A percentile compares a stretch with the other conserved stretches of the same genome.
phyloP scores from a whole-genome alignment of 2,888 invertebrate genomes.

The Chymomyza procnemis region DNA sequence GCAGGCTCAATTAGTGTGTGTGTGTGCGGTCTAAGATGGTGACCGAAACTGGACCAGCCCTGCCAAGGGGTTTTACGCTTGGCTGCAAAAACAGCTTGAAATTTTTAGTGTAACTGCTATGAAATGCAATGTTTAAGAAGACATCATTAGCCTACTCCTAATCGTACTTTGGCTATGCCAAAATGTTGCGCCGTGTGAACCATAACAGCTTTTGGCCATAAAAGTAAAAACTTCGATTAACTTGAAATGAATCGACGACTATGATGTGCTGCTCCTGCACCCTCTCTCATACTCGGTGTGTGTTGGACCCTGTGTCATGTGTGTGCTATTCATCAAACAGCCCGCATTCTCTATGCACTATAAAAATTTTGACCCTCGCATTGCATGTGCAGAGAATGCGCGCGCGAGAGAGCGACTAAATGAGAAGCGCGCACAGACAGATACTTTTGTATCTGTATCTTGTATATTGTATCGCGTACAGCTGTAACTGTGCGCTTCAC shows the following conservation, averaged over 20 bases:
- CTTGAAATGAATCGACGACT: conserved; percentile 29
- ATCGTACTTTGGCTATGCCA: conserved; percentile 16
- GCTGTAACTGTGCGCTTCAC: conserved; percentile 38
- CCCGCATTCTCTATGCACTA: conserved; percentile 69
- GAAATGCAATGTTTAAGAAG: not conserved
- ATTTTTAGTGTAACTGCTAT: not conserved
- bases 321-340: conserved; percentile 58
- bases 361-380: conserved; percentile 67
- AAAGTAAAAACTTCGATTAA: conserved; percentile 59
- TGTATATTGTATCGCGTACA: conserved; percentile 2
- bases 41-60: conserved; percentile 2
- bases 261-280: not conserved
- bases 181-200: conserved; percentile 49
- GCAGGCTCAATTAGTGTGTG: conserved; percentile 1
- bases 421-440: not conserved
- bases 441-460: conserved; percentile 12
- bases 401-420: no score
- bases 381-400: not conserved
- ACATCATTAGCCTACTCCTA: conserved; percentile 26
- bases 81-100: conserved; percentile 20
- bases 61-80: conserved; percentile 27
- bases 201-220: conserved; percentile 52
- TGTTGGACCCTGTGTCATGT: not conserved
- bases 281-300: not conserved
- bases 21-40: no score